Evolutionary conservation across 2,888 invertebrate species (phyloP), one percentile per base, ranked within the genome.

Genomic region (Synergus umbraculus): DNA sequence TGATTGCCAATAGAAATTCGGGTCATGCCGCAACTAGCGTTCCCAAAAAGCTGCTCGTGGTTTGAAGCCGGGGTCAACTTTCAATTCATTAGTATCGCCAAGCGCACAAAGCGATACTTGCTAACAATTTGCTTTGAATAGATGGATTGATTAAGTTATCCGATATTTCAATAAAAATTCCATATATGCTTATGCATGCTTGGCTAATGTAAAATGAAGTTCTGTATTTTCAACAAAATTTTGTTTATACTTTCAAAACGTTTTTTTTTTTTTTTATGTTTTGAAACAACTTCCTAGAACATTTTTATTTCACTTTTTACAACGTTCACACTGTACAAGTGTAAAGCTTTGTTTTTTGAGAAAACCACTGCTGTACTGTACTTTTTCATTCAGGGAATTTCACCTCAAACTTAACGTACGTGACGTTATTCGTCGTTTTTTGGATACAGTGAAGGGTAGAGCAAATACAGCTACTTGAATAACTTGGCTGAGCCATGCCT

Each of bases 401-500:
- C 12, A 63, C 64, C 76, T 22, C 29, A 44, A 29, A 54, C 49
- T 37, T 41, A 60, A 76, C 54, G 69, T 78, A 73, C 76, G 81
- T 76, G 54, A 76, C 18, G 78, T 76, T 76, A 76, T 81, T 76
- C 79, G 43, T 77, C 79, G 78, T 79, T 78, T 79, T 54, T 78
- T 60, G 78, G 60, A 58, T 60, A 63, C 78, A 82, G 78, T 81
- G 69, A 79, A 81, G 78, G 64, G 76, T 10, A 13, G 5, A 63
- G 63, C 29, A 82, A 78, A 80, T 82, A 80, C 77, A 76, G 66
- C 63, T 78, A 18, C 69, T 73, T 65, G 64, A 77, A 46, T 58
- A 73, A 41, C 76, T 65, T 64, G 63, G 73, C 49, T 79, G 77
- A 63, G 43, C 44, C 78, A 73, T 76, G 76, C 65, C 76, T 37